Evolutionary conservation across 2,113 vertebrate genomes (phyloP).

Genomic region (Bos javanicus): DNA sequence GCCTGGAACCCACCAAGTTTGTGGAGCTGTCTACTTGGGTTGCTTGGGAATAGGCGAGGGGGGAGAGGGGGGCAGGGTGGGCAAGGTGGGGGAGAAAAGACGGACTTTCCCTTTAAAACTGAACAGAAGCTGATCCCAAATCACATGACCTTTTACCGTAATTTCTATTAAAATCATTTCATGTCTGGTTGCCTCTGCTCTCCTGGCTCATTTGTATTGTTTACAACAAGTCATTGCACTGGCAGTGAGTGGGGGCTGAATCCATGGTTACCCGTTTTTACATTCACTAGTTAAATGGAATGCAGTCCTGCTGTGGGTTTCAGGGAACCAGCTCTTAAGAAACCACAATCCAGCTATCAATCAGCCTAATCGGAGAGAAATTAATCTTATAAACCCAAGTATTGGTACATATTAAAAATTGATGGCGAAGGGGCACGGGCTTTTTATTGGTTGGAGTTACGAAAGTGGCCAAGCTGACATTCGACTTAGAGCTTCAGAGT

Average conservation of each 20-base stretch:
- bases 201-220: slow-evolving; percentile 87
- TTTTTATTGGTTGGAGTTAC: slow-evolving; percentile 66
- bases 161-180: slow-evolving; percentile 89
- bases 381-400: slow-evolving; percentile 82
- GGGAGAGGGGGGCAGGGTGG: rapidly evolving
- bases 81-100: slow-evolving; percentile 39
- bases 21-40: slow-evolving; percentile 53
- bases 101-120: slow-evolving; percentile 84
- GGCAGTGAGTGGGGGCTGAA: slow-evolving; percentile 84
- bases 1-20: slow-evolving; percentile 19
- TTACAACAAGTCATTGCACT: slow-evolving; percentile 86
- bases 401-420: slow-evolving; percentile 79
- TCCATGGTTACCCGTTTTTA: slow-evolving; percentile 88
- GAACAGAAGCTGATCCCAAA: slow-evolving; percentile 77
- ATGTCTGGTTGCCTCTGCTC: slow-evolving; percentile 87
- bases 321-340: slow-evolving; percentile 82
- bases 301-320: slow-evolving; percentile 82
- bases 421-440: slow-evolving; percentile 68
- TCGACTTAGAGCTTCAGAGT: slow-evolving; percentile 35
- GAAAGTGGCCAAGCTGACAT: slow-evolving; percentile 66
- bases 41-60: not conserved
- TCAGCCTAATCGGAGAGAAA: slow-evolving; percentile 85
- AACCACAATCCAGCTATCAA: slow-evolving; percentile 84
- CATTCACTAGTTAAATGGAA: slow-evolving; percentile 87
- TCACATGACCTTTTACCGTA: slow-evolving; percentile 87